Evolutionary conservation across 2,888 invertebrate species (phyloP).

Genomic region (Caenorhabditis doughertyi): DNA sequence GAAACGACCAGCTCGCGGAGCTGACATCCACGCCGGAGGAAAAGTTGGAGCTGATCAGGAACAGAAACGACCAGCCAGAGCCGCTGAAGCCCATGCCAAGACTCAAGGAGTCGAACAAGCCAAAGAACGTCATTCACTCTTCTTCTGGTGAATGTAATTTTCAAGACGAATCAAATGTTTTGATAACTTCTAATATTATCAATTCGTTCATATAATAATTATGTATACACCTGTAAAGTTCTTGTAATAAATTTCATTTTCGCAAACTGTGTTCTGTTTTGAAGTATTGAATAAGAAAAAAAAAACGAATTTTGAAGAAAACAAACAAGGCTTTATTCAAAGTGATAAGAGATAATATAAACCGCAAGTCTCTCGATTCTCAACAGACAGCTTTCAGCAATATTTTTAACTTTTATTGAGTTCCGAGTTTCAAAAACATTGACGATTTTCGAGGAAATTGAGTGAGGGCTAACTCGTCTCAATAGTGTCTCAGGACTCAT

Average conservation of each 20-base stretch:
- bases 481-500: no score
- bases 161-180: constrained; percentile 31
- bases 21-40: not conserved
- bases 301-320: no score
- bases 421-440: no score
- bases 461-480: no score
- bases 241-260: constrained; percentile 17
- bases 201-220: constrained; percentile 8
- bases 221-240: not conserved
- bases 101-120: constrained; percentile 1
- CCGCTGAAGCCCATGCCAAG: constrained; percentile 7
- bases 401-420: no score
- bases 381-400: no score
- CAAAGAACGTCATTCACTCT: constrained; percentile 6
- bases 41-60: not conserved
- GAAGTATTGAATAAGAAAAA: not conserved
- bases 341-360: no score
- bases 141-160: constrained; percentile 23
- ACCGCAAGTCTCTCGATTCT: no score
- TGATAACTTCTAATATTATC: constrained; percentile 27
- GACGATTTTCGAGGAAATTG: no score
- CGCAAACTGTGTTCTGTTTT: not conserved
- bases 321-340: no score
- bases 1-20: not conserved
- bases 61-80: not conserved